A percentile compares a stretch with the other conserved stretches of the same genome.
phyloP scores from a whole-genome alignment of 2,888 invertebrate species.

The Agrochola circellaris region DNA sequence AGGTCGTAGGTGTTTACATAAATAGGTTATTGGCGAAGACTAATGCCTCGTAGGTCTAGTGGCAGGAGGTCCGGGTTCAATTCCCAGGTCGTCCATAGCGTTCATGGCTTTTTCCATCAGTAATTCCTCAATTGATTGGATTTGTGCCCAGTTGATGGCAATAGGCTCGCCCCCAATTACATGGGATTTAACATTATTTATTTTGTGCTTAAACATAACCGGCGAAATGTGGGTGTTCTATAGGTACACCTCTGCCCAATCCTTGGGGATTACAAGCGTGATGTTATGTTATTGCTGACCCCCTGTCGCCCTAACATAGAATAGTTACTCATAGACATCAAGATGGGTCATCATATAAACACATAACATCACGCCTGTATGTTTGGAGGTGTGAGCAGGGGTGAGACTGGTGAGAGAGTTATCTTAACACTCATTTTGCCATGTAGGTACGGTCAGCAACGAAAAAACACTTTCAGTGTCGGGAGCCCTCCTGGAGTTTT shows the following conservation, averaged over 20 bases:
- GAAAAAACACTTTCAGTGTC: neutral
- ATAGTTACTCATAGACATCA: neutral
- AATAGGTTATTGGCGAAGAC: neutral
- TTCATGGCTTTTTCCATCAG: neutral
- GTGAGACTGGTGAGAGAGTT: neutral
- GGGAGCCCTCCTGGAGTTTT: too few species aligned
- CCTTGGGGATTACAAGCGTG: neutral
- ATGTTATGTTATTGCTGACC: neutral
- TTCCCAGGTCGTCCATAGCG: too few species aligned
- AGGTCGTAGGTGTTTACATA: neutral
- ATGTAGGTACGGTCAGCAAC: neutral
- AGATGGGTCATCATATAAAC: neutral
- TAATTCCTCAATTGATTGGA: neutral
- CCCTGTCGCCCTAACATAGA: too few species aligned
- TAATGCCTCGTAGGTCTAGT: too few species aligned
- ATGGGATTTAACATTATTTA: neutral
- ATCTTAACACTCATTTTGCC: neutral
- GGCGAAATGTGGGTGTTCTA: neutral
- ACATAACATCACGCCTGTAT: too few species aligned
- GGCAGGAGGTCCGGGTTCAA: neutral
- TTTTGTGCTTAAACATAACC: too few species aligned
- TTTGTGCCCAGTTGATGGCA: neutral
- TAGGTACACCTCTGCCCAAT: neutral
- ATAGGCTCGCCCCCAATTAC: neutral
- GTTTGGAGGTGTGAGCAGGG: neutral